Base-by-base conservation (phyloP, 2,113 vertebrate species). In the Narcine bancroftii region DNA sequence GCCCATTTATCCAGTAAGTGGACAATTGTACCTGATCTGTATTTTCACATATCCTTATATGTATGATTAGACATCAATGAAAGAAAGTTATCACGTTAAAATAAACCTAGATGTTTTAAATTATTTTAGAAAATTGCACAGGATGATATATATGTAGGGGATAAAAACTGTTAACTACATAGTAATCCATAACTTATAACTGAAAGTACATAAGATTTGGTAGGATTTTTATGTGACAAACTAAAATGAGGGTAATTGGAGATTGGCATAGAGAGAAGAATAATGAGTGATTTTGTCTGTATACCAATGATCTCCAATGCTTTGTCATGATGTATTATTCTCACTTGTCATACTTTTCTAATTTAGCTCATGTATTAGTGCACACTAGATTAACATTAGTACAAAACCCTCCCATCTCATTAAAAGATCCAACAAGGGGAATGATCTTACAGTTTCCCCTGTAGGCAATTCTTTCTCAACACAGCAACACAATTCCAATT, bases 401-500 rank as follows among this genome's bases (percentile, higher is more conserved):
- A 29, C 24, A 81, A 26, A 81, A 3, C 77, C 45, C 42, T 45
- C 77, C 45, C 47, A 50, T 81, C 47, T 81, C 77, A 53, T 81
- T 50, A 81, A 11, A 24, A 81, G 47, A 81, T 81, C 45, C 24
- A 50, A 50, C 77, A 29, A 26, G 47, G 77, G 6, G 45, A 47
- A 21, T 79, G 45, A 0, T 21, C 45, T 65, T 13, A 93, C 75
- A 42, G 71, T 17, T 65, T 39, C 33, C 56, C 92, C 24, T 65
- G 89, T 91, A 89, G 93, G 85, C 79, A 83, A 71, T 92, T 39
- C 92, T 73, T 92, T 71, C 87, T 93, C 93, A 93, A 85, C 93
- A 95, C 94, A 95, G 94, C 93, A 94, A 94, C 94, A 96, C 97
- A 95, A 95, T 96, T 96, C 94, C 95, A 96, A 96, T 97, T 97